phyloP scores from a whole-genome alignment of 2,113 vertebrate genomes.

The Xiphorhynchus elegans region DNA sequence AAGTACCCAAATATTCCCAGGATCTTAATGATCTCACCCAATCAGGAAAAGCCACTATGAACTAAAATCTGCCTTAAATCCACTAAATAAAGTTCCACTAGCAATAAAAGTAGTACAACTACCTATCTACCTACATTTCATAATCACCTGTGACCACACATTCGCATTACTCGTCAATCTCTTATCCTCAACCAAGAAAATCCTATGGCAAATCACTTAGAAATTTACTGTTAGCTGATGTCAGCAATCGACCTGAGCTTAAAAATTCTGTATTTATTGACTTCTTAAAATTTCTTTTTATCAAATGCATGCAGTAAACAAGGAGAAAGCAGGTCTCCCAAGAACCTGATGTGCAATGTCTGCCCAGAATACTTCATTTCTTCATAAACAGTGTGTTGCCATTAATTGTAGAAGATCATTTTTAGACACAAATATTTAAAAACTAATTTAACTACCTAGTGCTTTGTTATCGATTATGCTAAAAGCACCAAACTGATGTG shows the following conservation, averaged over 20 bases:
- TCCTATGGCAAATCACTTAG: background rate
- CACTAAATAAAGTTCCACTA: background rate
- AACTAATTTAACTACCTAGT: background rate
- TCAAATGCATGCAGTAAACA: background rate
- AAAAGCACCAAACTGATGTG: background rate
- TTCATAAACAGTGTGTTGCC: background rate
- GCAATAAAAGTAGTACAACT: background rate
- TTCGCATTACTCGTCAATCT: background rate
- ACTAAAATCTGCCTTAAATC: background rate
- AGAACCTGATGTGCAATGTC: background rate
- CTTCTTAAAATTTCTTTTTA: background rate
- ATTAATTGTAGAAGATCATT: background rate
- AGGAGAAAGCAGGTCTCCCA: fast-evolving
- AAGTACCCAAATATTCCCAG: background rate
- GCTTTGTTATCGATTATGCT: background rate
- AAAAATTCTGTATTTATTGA: background rate
- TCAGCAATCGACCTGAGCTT: background rate
- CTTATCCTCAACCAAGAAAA: background rate
- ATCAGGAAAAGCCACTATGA: background rate
- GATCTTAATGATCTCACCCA: background rate
- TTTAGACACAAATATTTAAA: background rate
- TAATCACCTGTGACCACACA: background rate
- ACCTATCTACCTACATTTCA: background rate
- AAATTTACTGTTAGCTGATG: background rate
- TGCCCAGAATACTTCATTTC: background rate